Base-by-base conservation (phyloP, 1,140 invertebrate genomes). In the Andricus grossulariae region DNA sequence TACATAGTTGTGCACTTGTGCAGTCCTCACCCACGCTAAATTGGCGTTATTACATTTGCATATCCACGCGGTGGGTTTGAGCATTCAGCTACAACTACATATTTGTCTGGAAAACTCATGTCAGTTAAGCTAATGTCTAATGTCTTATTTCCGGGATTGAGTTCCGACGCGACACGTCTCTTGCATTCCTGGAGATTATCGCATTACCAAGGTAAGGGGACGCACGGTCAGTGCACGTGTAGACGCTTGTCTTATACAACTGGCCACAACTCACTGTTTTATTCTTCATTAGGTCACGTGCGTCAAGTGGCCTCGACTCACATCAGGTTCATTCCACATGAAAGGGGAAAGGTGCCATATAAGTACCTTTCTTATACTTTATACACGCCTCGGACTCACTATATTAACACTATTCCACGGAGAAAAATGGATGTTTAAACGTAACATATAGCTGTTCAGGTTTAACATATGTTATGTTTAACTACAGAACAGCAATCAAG, bases 31-130 rank as follows among this genome's bases (percentile, higher is more conserved):
- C 60, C 60, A 66, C 60, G 60, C 32, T 66, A 66, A 66, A 85
- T 85, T 84, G 82, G 81, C 83, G 83, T 85, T 85, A 85, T 85
- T 85, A 85, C 84, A 85, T 85, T 85, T 85, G 84, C 83, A 85
- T 85, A 85, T 82, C 81, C 81, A 73, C 71, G 72, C 60, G 50
- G 39, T 8, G 75, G 32, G 51, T 55, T 71, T 45, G 72, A 77
- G 82, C 83, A 84, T 84, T 82, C 82, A 84, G 80, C 83, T 80
- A n/a, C n/a, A n/a, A n/a, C n/a, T n/a, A n/a, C n/a, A n/a, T n/a
- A 84, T 84, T 82, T 80, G 77, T 32, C 6, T 25, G n/a, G 71
- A 50, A 21, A 72, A 72, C n/a, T 55, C 19, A 18, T 8, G 54
- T 55, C n/a, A 21, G 54, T 21, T 55, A 0, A 18, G 13, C 13